Base-by-base conservation (phyloP, 2,888 invertebrate species). In the Molorchus minor region DNA sequence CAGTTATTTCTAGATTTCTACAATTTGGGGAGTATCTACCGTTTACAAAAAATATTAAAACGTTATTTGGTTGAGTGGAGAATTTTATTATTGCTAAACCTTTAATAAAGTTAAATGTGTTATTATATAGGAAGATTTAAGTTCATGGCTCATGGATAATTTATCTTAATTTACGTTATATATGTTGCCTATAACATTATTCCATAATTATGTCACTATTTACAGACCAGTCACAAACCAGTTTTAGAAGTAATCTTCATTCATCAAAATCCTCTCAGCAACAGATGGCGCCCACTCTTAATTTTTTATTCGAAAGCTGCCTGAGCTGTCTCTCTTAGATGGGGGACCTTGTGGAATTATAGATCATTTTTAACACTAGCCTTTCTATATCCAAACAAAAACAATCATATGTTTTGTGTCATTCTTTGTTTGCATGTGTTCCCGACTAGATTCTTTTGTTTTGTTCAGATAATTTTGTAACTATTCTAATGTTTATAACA, bases 341-440 rank as follows among this genome's bases (percentile, higher is more conserved):
- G 49, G 49, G n/a, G 15, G 49, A 16, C 38, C 25, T 38, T 38
- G 49, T 5, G 21, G 38, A 1, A 40, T 35, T 20, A 33, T 25
- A 49, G 21, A 21, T 33, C 33, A 25, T 25, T 38, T 38, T 16
- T 49, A 21, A 13, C 29, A 2, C 15, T 10, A 12, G 15, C n/a
- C 16, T 49, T 49, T 46, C 33, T 46, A 29, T 45, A 40, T 40
- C 33, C 38, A 60, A 56, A 38, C 49, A 44, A n/a, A n/a, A 56
- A 52, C 17, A 53, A 47, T 56, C 61, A 56, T 56, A 60, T 61
- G 56, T 61, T 61, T 56, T 56, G 61, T 56, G 53, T 49, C 59
- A 59, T 25, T 21, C 49, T 38, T 49, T 49, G 49, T 49, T 17
- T 49, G 2, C 33, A 33, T 38, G 25, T 20, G 16, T 38, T 49